These are phyloP conservation scores for Olivierus martensii DNA, from an alignment of 1,140 invertebrate species.

Conservation along the genomic window DNA sequence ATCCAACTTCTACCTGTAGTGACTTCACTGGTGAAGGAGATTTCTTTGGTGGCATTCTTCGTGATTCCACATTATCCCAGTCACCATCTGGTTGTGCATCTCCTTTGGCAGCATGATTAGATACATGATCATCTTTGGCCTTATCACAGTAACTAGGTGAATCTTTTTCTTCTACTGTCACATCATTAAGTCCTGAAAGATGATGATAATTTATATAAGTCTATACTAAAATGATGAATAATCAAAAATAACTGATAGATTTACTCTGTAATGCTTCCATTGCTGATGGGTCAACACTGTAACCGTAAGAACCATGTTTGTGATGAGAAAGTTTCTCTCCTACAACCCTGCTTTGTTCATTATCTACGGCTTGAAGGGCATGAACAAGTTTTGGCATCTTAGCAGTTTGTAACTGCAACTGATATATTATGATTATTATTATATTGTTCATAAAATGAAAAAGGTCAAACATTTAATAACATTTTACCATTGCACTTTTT, in stretches of 20 bases:
- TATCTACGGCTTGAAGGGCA: not conserved
- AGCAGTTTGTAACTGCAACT: not conserved
- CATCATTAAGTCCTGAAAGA: not conserved
- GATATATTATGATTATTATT: no score
- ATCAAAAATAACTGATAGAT: not conserved
- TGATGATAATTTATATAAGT: no score
- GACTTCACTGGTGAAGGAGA: not conserved
- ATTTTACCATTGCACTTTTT: no score
- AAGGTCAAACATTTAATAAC: no score
- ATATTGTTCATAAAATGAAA: no score
- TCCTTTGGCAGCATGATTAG: not conserved
- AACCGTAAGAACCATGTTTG: conserved; percentile 5
- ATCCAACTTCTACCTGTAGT: not conserved
- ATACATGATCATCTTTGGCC: not conserved
- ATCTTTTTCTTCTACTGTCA: not conserved
- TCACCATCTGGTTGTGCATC: not conserved
- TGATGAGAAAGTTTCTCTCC: conserved; percentile 10
- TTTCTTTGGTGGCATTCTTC: no score
- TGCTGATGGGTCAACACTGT: not conserved
- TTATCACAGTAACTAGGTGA: not conserved
- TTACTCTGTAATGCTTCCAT: conserved; percentile 3
- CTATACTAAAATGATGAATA: not conserved
- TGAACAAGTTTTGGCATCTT: not conserved
- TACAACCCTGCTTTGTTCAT: conserved; percentile 1
- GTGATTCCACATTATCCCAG: not conserved